Evolutionary conservation across 2,797 vertebrate species (phyloP), one percentile per base, ranked within the genome.

Genomic region (Stomatorhinus walkeri): DNA sequence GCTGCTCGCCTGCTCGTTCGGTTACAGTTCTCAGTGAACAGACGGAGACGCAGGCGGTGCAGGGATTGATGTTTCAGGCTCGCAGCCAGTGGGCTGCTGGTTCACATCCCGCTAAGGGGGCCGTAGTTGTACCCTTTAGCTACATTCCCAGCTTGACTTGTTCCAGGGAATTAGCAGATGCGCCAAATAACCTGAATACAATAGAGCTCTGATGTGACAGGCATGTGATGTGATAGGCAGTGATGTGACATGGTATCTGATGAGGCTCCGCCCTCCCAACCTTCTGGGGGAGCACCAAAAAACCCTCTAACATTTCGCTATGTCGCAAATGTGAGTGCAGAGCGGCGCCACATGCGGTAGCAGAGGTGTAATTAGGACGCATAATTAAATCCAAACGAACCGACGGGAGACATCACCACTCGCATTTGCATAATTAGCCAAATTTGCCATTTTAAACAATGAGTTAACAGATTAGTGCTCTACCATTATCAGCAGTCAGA

Each of bases 341-440:
- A n/a, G 46, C 49, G 19, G 88, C 91, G 52, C 92, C 92, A 90
- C 93, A 90, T 88, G 92, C 87, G 61, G 91, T 91, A 90, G 89
- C 91, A 93, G 94, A 92, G 92, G 92, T 92, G 90, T 93, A 93
- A 95, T 94, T 93, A 94, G 91, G 91, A 81, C 88, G 83, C 89
- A 91, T 93, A 93, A 95, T 95, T 93, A 94, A 94, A 93, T 93
- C 92, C 92, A 52, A 89, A 89, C 89, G 90, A 90, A 85, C 51
- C 87, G 46, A 89, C 88, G n/a, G 84, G 54, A 89, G 87, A 90
- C 79, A 72, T 90, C 90, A 89, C 81, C 89, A 90, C 79, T 59
- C 89, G 46, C 76, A 91, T 92, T 93, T 91, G 90, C 92, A 93
- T 91, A 93, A 94, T 94, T 90, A 89, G 89, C 36, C 8, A 68